phyloP scores from a whole-genome alignment of 2,113 vertebrate genomes.

The Lepus europaeus region DNA sequence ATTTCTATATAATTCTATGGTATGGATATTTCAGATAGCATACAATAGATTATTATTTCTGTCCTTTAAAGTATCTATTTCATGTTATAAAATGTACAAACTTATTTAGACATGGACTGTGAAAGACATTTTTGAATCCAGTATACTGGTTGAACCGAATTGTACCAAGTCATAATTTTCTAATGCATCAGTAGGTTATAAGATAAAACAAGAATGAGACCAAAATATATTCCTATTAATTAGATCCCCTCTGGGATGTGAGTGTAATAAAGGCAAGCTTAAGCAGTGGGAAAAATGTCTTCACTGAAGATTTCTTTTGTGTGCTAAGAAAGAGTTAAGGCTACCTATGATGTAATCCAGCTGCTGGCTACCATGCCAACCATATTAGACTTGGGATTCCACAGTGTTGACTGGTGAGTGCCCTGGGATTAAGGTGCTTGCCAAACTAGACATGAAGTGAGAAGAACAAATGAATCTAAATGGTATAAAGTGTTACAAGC shows the following conservation, averaged over 20 bases:
- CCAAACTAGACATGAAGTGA: constrained; percentile 4
- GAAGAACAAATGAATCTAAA: constrained; percentile 33
- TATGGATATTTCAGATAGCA: neutral
- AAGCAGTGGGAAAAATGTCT: neutral
- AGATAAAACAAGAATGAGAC: neutral
- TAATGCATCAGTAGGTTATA: neutral
- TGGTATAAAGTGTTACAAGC: neutral
- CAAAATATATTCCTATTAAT: neutral
- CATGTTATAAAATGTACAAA: constrained; percentile 15
- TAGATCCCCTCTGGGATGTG: neutral
- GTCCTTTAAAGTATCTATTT: neutral
- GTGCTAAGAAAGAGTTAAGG: neutral
- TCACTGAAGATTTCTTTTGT: neutral
- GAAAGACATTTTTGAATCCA: neutral
- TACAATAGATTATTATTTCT: neutral
- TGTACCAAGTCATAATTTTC: constrained; percentile 2
- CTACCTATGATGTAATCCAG: too few relatives aligned
- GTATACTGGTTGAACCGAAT: neutral
- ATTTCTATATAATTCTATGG: neutral
- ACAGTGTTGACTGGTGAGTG: neutral
- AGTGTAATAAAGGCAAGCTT: neutral
- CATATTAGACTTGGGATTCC: neutral
- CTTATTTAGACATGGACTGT: neutral
- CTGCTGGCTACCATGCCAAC: too few relatives aligned
- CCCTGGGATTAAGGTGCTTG: neutral